A percentile compares a stretch with the other conserved stretches of the same genome.
Evolutionary conservation across 2,797 vertebrate species (phyloP).

Genomic region (Geotrypetes seraphini): DNA sequence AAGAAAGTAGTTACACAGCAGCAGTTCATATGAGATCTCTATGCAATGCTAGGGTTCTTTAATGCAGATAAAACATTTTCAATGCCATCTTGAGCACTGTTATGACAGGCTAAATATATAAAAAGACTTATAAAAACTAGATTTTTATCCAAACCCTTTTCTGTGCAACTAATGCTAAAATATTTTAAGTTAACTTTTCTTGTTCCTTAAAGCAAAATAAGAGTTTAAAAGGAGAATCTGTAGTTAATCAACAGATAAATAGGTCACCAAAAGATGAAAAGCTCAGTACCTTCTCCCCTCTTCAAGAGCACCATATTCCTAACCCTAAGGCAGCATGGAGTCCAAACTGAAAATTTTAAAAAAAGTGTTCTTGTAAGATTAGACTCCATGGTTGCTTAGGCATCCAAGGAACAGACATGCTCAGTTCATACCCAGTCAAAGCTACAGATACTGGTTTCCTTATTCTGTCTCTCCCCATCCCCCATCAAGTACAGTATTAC

Average conservation of each 20-base stretch:
- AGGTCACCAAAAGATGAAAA: slow-evolving; percentile 60
- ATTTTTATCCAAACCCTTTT: slow-evolving; percentile 85
- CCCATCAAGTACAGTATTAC: slow-evolving; percentile 67
- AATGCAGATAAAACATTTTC: slow-evolving; percentile 62
- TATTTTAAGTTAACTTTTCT: slow-evolving; percentile 71
- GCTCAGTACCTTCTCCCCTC: slow-evolving; percentile 59
- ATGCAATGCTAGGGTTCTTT: slow-evolving; percentile 60
- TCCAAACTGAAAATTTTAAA: slow-evolving; percentile 61
- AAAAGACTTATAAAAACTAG: slow-evolving; percentile 98
- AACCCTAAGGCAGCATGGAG: slow-evolving; percentile 67
- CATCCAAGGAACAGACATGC: slow-evolving; percentile 62
- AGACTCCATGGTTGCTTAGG: slow-evolving; percentile 67
- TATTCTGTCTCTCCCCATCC: slow-evolving; percentile 31
- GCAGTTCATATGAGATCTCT: slow-evolving; percentile 57
- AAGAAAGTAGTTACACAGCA: slow-evolving; percentile 57
- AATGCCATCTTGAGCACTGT: slow-evolving; percentile 67
- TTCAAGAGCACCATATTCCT: slow-evolving; percentile 66
- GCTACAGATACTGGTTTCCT: slow-evolving; percentile 61
- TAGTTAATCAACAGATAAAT: slow-evolving; percentile 61
- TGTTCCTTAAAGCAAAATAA: slow-evolving; percentile 73
- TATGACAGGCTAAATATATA: slow-evolving; percentile 83
- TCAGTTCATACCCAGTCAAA: slow-evolving; percentile 64
- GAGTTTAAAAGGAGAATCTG: slow-evolving; percentile 58
- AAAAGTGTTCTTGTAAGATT: slow-evolving; percentile 59
- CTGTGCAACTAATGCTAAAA: slow-evolving; percentile 74